Percentiles rank a stretch among this genome's conserved stretches.
These are phyloP conservation scores for Clarias macrocephalus DNA, from an alignment of 2,113 vertebrate genomes.

Conservation along the genomic window DNA sequence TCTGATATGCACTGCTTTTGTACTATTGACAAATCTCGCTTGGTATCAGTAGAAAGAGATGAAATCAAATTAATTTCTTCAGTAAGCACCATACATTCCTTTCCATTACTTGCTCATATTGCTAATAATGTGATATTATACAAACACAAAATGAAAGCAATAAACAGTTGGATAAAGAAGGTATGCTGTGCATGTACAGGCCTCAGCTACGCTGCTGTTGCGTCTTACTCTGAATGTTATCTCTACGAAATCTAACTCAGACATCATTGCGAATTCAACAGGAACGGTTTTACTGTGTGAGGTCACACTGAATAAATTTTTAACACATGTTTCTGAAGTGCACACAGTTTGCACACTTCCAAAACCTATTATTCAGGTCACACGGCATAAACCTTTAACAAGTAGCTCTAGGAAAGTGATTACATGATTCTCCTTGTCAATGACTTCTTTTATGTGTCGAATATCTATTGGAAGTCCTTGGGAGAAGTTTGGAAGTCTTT, in stretches of 20 bases:
- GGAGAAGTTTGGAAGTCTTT: slow-evolving; percentile 15
- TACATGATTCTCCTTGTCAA: slow-evolving; percentile 21
- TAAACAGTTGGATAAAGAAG: background rate
- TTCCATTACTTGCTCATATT: too few relatives aligned
- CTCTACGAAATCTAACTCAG: background rate
- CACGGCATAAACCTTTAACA: slow-evolving; percentile 18
- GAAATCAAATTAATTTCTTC: background rate
- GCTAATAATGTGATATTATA: background rate
- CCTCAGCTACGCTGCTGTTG: background rate
- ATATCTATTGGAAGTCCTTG: background rate
- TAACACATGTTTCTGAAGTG: slow-evolving; percentile 11
- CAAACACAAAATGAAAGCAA: background rate
- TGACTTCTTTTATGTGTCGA: background rate
- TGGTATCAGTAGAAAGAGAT: background rate
- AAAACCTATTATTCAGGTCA: slow-evolving; percentile 30
- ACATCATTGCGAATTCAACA: background rate
- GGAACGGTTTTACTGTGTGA: slow-evolving; percentile 10
- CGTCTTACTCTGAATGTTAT: background rate
- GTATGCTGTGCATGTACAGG: background rate
- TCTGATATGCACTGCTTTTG: background rate
- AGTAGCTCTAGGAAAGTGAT: background rate
- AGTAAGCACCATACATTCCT: background rate
- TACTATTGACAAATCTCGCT: background rate
- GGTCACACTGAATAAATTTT: slow-evolving; percentile 18
- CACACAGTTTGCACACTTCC: slow-evolving; percentile 16